A percentile compares a stretch with the other conserved stretches of the same genome.
Conservation (phyloP, 2,113 vertebrate genomes). For the Notechis scutatus region DNA sequence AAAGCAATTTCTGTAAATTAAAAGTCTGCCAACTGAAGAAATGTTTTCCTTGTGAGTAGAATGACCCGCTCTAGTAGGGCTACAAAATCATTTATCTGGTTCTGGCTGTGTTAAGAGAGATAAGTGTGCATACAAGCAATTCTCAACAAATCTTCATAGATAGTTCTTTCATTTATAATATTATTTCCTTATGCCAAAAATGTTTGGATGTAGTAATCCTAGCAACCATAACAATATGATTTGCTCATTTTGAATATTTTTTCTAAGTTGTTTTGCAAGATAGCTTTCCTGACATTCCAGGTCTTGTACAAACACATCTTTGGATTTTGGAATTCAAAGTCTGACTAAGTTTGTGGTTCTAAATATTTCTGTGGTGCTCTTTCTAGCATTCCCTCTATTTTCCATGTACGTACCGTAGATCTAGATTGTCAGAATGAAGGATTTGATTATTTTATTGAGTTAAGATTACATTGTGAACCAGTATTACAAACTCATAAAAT, state of each 20-base stretch:
- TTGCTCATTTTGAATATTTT: constrained; percentile 22
- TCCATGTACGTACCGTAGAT: not conserved
- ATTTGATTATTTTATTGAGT: not conserved
- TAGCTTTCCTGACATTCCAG: constrained; percentile 27
- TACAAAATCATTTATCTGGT: not conserved
- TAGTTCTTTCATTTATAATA: not conserved
- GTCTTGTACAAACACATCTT: constrained; percentile 29
- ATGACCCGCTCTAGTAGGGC: not conserved
- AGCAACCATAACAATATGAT: not conserved
- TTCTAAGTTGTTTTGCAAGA: constrained; percentile 32
- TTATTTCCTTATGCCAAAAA: not conserved
- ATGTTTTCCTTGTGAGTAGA: not conserved
- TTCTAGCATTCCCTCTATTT: not conserved
- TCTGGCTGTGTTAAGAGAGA: not conserved
- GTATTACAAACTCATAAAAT: not conserved
- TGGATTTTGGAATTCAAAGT: constrained; percentile 14
- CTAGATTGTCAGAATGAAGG: not conserved
- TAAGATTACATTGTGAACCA: not conserved
- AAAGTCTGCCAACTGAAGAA: not conserved
- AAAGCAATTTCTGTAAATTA: not conserved
- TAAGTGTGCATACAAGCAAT: not conserved
- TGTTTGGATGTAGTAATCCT: not conserved
- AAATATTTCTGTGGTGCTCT: not conserved
- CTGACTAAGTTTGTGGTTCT: constrained; percentile 1
- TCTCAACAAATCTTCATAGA: not conserved